These are phyloP conservation scores for Molanna angustata DNA, from an alignment of 2,888 invertebrate genomes.

Conservation along the genomic window DNA sequence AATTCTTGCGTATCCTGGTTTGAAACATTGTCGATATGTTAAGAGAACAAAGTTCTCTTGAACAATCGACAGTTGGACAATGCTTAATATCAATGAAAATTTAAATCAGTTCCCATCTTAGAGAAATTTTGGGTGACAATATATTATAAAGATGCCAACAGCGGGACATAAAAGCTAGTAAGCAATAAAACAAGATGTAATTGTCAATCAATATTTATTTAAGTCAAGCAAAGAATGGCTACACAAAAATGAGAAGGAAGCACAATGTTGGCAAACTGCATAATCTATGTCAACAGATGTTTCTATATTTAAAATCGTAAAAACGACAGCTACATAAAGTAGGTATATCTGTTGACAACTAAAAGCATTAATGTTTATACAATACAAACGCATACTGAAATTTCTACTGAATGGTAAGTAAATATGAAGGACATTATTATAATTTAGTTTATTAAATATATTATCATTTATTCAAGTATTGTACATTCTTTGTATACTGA, in stretches of 20 bases:
- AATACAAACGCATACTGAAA: slow-evolving; percentile 29
- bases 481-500: slow-evolving; percentile 32
- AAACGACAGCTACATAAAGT: slow-evolving; percentile 28
- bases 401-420: slow-evolving; percentile 26
- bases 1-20: no score
- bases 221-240: slow-evolving; percentile 30
- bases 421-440: slow-evolving; percentile 24
- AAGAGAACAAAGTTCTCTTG: no score
- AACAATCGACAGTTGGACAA: no score
- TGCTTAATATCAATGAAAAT: no score
- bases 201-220: slow-evolving; percentile 30
- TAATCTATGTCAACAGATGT: slow-evolving; percentile 29
- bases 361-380: slow-evolving; percentile 30
- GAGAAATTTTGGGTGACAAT: no score
- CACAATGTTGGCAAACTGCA: slow-evolving; percentile 33
- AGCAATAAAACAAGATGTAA: no score
- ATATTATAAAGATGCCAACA: no score
- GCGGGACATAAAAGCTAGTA: no score
- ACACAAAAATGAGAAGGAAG: slow-evolving; percentile 33
- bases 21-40: no score
- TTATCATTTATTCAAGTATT: slow-evolving; percentile 30
- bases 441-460: slow-evolving; percentile 28
- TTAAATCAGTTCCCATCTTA: no score
- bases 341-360: slow-evolving; percentile 28
- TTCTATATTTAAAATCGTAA: slow-evolving; percentile 28